phyloP scores from a whole-genome alignment of 2,888 invertebrate genomes.

The Andrena praecox region DNA sequence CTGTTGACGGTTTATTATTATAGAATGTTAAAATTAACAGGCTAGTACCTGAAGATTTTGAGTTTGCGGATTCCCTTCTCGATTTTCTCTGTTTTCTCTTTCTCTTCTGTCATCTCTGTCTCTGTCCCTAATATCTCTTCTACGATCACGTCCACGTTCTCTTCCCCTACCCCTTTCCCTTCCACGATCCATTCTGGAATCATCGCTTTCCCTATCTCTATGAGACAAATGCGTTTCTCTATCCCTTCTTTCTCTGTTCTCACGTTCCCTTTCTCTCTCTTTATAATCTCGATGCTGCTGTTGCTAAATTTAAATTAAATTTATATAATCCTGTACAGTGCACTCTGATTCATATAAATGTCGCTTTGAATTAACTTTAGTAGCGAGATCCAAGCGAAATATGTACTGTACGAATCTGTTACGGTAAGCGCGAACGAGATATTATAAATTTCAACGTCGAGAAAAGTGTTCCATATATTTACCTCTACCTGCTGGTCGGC shows the following conservation, averaged over 20 bases:
- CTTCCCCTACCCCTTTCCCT: conserved; percentile 81
- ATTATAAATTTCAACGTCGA: too few relatives aligned
- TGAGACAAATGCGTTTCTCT: conserved; percentile 74
- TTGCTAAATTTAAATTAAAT: conserved; percentile 38
- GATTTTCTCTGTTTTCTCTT: conserved; percentile 77
- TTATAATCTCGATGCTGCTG: conserved; percentile 71
- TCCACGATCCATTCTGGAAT: conserved; percentile 78
- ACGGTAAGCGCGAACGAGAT: too few relatives aligned
- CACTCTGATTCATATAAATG: not conserved
- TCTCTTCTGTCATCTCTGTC: conserved; percentile 79
- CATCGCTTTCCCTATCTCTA: conserved; percentile 73
- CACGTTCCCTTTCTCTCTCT: conserved; percentile 79
- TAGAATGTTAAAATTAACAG: conserved; percentile 9
- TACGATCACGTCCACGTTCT: conserved; percentile 80
- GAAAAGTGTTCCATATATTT: not conserved
- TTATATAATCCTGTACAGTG: conserved; percentile 7
- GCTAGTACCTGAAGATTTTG: conserved; percentile 48
- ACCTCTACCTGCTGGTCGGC: conserved; percentile 72
- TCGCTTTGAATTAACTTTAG: not conserved
- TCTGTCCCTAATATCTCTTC: conserved; percentile 78
- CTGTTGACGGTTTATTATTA: not conserved
- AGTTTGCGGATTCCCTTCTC: conserved; percentile 69
- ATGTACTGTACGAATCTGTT: too few relatives aligned
- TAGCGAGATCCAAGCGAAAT: not conserved
- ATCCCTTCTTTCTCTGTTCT: conserved; percentile 80